Conservation (phyloP, 2,888 invertebrate species). For the Parapristionchus giblindavisi region DNA sequence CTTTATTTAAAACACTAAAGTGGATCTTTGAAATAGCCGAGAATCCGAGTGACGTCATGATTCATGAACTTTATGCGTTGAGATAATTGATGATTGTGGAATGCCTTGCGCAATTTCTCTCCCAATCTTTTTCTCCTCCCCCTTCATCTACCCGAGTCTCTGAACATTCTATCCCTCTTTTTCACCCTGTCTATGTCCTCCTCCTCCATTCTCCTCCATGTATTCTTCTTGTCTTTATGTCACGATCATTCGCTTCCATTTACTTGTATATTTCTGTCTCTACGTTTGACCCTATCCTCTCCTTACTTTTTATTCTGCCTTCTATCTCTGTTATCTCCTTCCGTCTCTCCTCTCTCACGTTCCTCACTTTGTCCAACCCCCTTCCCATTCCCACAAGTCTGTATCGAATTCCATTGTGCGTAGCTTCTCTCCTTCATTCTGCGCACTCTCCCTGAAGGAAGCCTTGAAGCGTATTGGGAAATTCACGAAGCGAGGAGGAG, state of each 20-base stretch:
- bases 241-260: not conserved
- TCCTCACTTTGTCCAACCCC: slow-evolving; percentile 4
- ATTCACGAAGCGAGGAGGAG: too few species aligned
- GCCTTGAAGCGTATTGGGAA: too few species aligned
- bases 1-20: too few species aligned
- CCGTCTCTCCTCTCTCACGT: slow-evolving; percentile 15
- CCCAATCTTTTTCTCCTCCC: not conserved
- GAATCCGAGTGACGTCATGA: too few species aligned
- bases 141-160: not conserved
- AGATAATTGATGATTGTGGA: too few species aligned
- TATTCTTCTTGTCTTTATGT: not conserved
- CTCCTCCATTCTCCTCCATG: not conserved
- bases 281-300: slow-evolving; percentile 1
- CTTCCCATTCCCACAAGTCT: slow-evolving; percentile 9
- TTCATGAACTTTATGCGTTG: too few species aligned
- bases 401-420: slow-evolving; percentile 32
- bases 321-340: slow-evolving; percentile 3
- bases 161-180: not conserved
- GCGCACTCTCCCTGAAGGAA: too few species aligned
- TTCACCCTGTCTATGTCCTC: not conserved
- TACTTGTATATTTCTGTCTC: too few species aligned
- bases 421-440: not conserved
- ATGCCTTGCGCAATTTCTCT: not conserved
- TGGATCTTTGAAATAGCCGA: too few species aligned
- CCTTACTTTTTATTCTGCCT: not conserved